Evolutionary conservation across 2,797 vertebrate genomes (phyloP).

Genomic region (Sebastes jordani): DNA sequence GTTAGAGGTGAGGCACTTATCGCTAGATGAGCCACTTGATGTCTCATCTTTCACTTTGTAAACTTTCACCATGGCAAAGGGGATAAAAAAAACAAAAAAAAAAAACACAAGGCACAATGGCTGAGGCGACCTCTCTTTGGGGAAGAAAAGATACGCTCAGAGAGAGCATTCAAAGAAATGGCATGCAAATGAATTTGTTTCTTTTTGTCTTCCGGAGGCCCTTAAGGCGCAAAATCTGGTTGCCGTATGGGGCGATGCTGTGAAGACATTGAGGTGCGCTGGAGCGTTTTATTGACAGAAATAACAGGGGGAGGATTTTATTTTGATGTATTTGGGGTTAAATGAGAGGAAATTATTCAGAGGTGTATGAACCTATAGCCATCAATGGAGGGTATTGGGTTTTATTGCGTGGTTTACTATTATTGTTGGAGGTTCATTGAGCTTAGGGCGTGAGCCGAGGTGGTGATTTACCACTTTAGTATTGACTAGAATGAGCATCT

Average conservation of each 20-base stretch:
- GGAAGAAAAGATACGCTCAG: slow-evolving; percentile 48
- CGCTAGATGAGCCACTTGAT: slow-evolving; percentile 69
- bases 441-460: slow-evolving; percentile 39
- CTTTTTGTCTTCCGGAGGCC: slow-evolving; percentile 68
- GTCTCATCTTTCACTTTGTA: slow-evolving; percentile 75
- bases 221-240: slow-evolving; percentile 70
- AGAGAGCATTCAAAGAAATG: slow-evolving; percentile 46
- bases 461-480: slow-evolving; percentile 60
- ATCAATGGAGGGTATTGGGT: slow-evolving; percentile 55
- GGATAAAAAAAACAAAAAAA: slow-evolving; percentile 40
- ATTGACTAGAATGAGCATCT: slow-evolving; percentile 42
- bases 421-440: slow-evolving; percentile 60
- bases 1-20: slow-evolving; percentile 77
- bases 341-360: slow-evolving; percentile 77
- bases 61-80: slow-evolving; percentile 60
- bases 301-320: slow-evolving; percentile 67
- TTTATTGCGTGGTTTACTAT: slow-evolving; percentile 71
- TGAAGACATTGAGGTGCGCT: slow-evolving; percentile 69
- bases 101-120: slow-evolving; percentile 19
- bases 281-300: slow-evolving; percentile 68
- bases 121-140: slow-evolving; percentile 43
- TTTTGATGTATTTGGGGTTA: slow-evolving; percentile 77
- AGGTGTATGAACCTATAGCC: slow-evolving; percentile 70
- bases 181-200: slow-evolving; percentile 72
- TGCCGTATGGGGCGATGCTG: slow-evolving; percentile 63